Base-by-base conservation (phyloP, 1,140 invertebrate species). In the Brachionus rubens region DNA sequence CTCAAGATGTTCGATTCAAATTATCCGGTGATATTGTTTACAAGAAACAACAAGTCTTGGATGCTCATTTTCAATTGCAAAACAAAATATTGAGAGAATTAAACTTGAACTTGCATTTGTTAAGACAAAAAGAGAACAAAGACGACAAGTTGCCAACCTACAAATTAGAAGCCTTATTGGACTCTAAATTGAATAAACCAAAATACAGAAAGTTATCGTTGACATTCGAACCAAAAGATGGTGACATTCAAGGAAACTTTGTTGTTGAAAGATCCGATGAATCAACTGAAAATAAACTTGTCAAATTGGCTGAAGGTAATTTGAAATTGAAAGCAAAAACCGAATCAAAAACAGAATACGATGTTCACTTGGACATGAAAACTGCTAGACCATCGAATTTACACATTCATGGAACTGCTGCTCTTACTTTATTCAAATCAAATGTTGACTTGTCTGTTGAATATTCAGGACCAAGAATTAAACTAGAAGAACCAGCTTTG, bases 61-160 rank as follows among this genome's bases (percentile, higher is more conserved):
- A 48, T 36, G 68, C 26, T 3, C 36, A 41, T 50, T n/a, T 72
- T 16, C 3, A 50, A 12, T 19, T 72, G 10, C 14, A 40, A 10
- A 72, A 72, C 28, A 72, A 72, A 30, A 72, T 72, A 19, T 40
- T 72, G 3, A 72, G 46, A 48, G 28, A 72, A 72, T 33, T 65
- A 24, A 21, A 65, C 10, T 46, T 65, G 19, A 26, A 65, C 24
- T 43, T 65, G 3, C 19, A 65, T 24, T 0, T 65, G 3, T 43
- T 28, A 28, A 65, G 59, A 36, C 19, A 65, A 21, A 65, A 65
- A 65, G n/a, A n/a, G n/a, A 65, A 65, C 21, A 6, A 9, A 12
- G 59, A 24, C 10, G 43, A 46, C 43, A 41, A 43, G 2, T 21
- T 65, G 12, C 59, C 59, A 46, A 26, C 59, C 19, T 65, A 65